phyloP scores from a whole-genome alignment of 2,797 vertebrate species.

The Lepus oiostolus region DNA sequence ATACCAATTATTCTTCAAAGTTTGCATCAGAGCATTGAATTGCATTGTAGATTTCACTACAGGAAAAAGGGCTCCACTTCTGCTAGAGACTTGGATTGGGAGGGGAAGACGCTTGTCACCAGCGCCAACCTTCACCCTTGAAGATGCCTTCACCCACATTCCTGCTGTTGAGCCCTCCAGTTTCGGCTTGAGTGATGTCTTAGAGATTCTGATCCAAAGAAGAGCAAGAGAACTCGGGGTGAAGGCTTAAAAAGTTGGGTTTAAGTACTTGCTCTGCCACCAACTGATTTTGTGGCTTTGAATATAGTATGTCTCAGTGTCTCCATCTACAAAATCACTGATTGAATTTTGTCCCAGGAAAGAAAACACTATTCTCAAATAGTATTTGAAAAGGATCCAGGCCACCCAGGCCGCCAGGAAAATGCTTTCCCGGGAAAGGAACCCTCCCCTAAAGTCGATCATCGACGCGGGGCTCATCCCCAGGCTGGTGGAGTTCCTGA shows the following conservation, averaged over 20 bases:
- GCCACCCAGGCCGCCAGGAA: no score
- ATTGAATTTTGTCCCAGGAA: neutral
- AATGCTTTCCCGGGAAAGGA: slow-evolving; percentile 91
- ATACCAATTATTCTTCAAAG: slow-evolving; percentile 67
- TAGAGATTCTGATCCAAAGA: neutral
- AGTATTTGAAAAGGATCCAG: slow-evolving; percentile 37
- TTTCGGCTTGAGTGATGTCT: neutral
- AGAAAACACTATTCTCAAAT: neutral
- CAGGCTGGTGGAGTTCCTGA: slow-evolving; percentile 92
- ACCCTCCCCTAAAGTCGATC: slow-evolving; percentile 92
- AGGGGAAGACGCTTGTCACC: neutral
- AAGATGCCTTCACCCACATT: neutral
- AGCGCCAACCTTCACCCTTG: neutral
- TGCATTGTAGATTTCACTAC: neutral
- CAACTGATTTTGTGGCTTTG: neutral
- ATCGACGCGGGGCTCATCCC: slow-evolving; percentile 92
- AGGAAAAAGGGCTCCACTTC: neutral
- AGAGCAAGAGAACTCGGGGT: neutral
- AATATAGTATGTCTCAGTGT: neutral
- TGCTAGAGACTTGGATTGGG: neutral
- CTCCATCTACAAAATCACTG: neutral
- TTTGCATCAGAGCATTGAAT: slow-evolving; percentile 1
- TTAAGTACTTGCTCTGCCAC: neutral
- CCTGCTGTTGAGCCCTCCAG: neutral
- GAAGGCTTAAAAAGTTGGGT: neutral